Percentiles rank a stretch among this genome's conserved stretches.
Conservation (phyloP, 2,797 vertebrate species). For the Phoeniculus purpureus region DNA sequence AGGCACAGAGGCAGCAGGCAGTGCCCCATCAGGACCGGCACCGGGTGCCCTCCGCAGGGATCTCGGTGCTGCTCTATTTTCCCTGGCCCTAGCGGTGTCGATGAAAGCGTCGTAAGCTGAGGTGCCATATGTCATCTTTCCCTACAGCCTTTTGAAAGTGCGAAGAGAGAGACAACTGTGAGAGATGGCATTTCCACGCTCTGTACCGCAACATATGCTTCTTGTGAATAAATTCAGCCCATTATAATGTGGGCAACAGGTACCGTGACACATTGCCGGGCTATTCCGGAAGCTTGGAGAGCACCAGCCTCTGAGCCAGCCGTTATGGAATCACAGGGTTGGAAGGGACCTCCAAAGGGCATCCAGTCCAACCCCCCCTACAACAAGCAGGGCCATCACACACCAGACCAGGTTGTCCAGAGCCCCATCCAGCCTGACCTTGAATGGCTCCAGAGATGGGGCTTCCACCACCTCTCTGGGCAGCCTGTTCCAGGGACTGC, state of each 20-base stretch:
- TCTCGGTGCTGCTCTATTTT: neutral
- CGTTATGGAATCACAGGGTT: too few species aligned
- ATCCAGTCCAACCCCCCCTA: too few species aligned
- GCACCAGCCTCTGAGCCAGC: neutral
- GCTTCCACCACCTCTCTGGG: too few species aligned
- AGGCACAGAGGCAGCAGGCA: accelerated
- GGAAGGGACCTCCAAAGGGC: too few species aligned
- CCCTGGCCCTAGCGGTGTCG: neutral
- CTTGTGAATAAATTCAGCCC: neutral
- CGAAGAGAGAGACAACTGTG: constrained; percentile 6
- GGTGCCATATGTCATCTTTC: constrained; percentile 19
- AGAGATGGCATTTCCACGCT: neutral
- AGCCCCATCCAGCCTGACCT: too few species aligned
- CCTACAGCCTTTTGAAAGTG: constrained; percentile 29
- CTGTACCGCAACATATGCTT: neutral
- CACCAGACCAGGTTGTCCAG: too few species aligned
- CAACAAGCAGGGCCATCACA: too few species aligned
- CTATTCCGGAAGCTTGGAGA: neutral
- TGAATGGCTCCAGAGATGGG: too few species aligned
- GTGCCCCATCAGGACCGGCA: neutral
- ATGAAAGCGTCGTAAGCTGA: neutral
- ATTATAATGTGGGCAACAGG: neutral
- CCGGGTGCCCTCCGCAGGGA: accelerated
- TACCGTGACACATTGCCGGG: neutral
- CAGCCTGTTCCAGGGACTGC: too few species aligned